phyloP scores from a whole-genome alignment of 2,888 invertebrate genomes.

The Apodemia hepburni region DNA sequence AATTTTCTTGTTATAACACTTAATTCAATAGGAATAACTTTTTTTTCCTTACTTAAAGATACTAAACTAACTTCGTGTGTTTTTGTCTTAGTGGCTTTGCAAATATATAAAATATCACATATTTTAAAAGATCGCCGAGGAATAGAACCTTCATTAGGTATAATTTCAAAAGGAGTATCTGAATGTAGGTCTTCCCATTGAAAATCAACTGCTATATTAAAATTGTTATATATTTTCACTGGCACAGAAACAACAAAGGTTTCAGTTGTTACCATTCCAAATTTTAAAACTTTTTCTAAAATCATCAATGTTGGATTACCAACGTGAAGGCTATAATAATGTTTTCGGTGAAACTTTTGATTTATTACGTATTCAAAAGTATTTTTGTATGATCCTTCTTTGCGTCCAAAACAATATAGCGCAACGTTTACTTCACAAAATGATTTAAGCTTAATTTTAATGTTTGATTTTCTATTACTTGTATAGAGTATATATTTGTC shows the following conservation, averaged over 20 bases:
- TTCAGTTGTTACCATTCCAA: slow-evolving; percentile 69
- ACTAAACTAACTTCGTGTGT: slow-evolving; percentile 55
- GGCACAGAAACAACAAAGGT: slow-evolving; percentile 59
- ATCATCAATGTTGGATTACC: slow-evolving; percentile 50
- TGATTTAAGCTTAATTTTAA: slow-evolving; percentile 45
- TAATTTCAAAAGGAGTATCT: slow-evolving; percentile 62
- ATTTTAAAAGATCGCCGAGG: slow-evolving; percentile 52
- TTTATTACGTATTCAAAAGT: slow-evolving; percentile 56
- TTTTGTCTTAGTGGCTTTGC: slow-evolving; percentile 60
- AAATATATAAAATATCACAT: slow-evolving; percentile 55
- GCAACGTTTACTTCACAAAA: slow-evolving; percentile 39
- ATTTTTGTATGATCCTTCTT: slow-evolving; percentile 45
- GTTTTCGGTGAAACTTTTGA: slow-evolving; percentile 48
- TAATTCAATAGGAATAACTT: slow-evolving; percentile 51
- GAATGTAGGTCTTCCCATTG: slow-evolving; percentile 49
- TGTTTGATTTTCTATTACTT: slow-evolving; percentile 39
- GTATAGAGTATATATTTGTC: slow-evolving; percentile 50
- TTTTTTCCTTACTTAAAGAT: slow-evolving; percentile 39
- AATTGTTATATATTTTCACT: slow-evolving; percentile 55
- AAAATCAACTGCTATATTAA: slow-evolving; percentile 53
- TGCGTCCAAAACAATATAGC: slow-evolving; percentile 47
- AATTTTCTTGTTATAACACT: slow-evolving; percentile 59
- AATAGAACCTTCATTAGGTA: slow-evolving; percentile 51
- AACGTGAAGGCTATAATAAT: slow-evolving; percentile 51
- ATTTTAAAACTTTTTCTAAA: slow-evolving; percentile 55